Percentiles rank a stretch among this genome's conserved stretches.
phyloP scores from a whole-genome alignment of 1,140 invertebrate genomes.

The Pseudachorutes palmiensis region DNA sequence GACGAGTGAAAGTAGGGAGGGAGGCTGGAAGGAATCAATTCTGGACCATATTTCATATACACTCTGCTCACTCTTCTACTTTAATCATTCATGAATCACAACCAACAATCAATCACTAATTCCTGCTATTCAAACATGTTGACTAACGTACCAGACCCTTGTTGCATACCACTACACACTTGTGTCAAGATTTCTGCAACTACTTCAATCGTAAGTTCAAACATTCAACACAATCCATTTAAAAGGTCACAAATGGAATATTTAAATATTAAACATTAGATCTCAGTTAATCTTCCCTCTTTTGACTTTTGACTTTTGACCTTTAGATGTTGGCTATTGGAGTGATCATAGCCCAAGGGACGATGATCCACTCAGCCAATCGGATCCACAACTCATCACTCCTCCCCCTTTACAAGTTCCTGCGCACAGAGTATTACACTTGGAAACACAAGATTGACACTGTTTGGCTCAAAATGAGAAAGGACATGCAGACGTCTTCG shows the following conservation, averaged over 20 bases:
- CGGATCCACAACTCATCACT: conserved; percentile 2
- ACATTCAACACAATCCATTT: not conserved
- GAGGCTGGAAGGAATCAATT: no score
- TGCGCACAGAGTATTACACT: not conserved
- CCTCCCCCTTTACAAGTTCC: conserved; percentile 7
- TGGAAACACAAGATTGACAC: conserved; percentile 7
- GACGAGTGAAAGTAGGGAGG: no score
- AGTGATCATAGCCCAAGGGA: not conserved
- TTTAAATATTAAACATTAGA: no score
- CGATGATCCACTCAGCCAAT: conserved; percentile 1
- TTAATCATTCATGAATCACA: no score
- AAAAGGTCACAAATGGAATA: no score
- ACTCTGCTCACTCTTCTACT: no score
- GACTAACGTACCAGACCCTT: not conserved
- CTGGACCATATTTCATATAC: no score
- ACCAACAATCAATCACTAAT: no score
- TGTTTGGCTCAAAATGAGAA: not conserved
- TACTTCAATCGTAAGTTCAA: not conserved
- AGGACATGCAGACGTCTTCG: not conserved
- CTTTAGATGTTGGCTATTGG: conserved; percentile 1
- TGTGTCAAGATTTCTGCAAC: conserved; percentile 13
- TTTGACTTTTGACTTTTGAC: no score
- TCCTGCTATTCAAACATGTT: no score
- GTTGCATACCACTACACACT: conserved; percentile 3
- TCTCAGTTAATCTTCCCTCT: no score